Conservation (phyloP, 2,797 vertebrate genomes). For the Psittacula echo region DNA sequence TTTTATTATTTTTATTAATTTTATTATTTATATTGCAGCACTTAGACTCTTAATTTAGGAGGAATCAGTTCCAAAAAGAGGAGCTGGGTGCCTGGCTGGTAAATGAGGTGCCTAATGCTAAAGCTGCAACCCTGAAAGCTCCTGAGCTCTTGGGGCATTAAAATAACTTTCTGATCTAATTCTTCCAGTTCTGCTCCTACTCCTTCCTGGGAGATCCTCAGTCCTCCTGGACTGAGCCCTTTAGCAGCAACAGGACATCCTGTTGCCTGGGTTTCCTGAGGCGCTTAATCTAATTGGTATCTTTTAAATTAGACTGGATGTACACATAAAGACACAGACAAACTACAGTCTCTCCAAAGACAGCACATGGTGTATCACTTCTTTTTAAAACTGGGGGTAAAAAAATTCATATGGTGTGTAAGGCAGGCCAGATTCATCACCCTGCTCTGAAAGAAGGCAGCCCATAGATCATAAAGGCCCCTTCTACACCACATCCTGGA, state of each 20-base stretch:
- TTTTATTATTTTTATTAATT: slow-evolving; percentile 70
- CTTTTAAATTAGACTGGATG: background rate
- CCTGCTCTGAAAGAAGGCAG: background rate
- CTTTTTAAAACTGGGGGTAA: background rate
- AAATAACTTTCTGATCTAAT: background rate
- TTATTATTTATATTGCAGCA: slow-evolving; percentile 64
- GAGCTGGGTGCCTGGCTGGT: background rate
- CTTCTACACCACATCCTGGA: background rate
- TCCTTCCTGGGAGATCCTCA: background rate
- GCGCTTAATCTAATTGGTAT: background rate
- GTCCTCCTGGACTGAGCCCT: background rate
- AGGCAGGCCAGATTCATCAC: background rate
- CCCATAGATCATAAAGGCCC: background rate
- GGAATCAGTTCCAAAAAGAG: slow-evolving; percentile 18
- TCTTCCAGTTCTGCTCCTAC: background rate
- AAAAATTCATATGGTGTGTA: background rate
- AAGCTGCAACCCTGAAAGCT: background rate
- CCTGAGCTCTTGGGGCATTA: background rate
- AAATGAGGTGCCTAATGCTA: slow-evolving; percentile 26
- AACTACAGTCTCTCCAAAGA: background rate
- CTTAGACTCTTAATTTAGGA: slow-evolving; percentile 32
- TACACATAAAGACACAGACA: background rate
- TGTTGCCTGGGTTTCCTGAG: background rate
- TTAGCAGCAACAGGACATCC: background rate
- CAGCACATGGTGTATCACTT: background rate